Conservation (phyloP, 2,113 vertebrate genomes). For the Lepisosteus osseus region DNA sequence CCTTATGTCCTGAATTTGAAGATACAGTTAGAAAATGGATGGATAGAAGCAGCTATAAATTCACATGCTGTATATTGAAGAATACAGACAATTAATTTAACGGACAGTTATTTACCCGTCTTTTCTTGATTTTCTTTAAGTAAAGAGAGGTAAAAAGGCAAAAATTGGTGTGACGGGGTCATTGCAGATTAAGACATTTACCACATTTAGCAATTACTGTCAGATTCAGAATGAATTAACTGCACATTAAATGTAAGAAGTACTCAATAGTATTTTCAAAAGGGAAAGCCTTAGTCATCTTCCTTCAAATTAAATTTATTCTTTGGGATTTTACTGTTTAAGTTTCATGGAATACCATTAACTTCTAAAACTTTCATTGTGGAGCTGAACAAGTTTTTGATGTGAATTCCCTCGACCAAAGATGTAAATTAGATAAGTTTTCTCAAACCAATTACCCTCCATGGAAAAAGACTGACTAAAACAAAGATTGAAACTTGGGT, state of each 20-base stretch:
- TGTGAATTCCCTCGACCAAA: not conserved
- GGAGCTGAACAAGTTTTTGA: not conserved
- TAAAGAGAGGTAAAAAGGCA: too few relatives aligned
- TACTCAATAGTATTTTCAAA: not conserved
- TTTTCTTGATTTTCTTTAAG: too few relatives aligned
- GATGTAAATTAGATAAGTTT: not conserved
- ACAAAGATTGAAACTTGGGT: not conserved
- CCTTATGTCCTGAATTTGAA: too few relatives aligned
- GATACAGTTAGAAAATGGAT: too few relatives aligned
- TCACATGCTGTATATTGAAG: too few relatives aligned
- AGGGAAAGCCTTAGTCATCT: not conserved
- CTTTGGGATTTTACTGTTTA: constrained; percentile 8
- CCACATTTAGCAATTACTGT: constrained; percentile 27
- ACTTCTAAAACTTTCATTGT: not conserved
- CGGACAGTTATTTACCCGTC: too few relatives aligned
- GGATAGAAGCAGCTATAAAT: too few relatives aligned
- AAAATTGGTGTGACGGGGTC: constrained; percentile 5
- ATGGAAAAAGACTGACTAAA: not conserved
- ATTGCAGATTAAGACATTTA: constrained; percentile 15
- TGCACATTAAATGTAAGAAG: not conserved
- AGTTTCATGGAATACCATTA: not conserved
- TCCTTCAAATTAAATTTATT: constrained; percentile 12
- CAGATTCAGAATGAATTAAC: constrained; percentile 21
- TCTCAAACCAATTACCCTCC: not conserved
- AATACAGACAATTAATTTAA: too few relatives aligned